phyloP scores from a whole-genome alignment of 2,888 invertebrate genomes.

The Drosophila acutilabella region DNA sequence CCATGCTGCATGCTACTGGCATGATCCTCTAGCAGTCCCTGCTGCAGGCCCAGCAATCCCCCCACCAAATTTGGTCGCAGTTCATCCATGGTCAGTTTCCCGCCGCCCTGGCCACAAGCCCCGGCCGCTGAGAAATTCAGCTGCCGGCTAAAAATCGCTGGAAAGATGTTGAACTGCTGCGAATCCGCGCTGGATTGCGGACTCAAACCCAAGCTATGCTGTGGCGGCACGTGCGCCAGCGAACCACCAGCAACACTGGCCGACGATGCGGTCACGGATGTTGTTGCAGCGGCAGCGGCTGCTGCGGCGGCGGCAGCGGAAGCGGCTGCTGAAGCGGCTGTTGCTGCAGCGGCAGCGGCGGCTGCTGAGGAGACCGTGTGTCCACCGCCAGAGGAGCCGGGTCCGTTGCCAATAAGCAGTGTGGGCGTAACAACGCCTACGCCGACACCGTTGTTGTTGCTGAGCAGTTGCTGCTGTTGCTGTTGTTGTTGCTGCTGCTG shows the following conservation, averaged over 20 bases:
- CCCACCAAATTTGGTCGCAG: constrained; percentile 92
- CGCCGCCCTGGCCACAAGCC: constrained; percentile 88
- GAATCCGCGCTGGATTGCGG: constrained; percentile 85
- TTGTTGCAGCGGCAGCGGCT: constrained; percentile 51
- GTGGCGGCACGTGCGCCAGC: constrained; percentile 77
- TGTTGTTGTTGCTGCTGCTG: constrained; percentile 58
- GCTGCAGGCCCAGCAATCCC: constrained; percentile 91
- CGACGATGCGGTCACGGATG: constrained; percentile 64
- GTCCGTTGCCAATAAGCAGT: constrained; percentile 82
- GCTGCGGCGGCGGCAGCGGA: constrained; percentile 67
- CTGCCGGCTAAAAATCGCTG: constrained; percentile 95
- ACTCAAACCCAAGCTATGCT: constrained; percentile 84
- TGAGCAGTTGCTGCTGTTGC: constrained; percentile 49
- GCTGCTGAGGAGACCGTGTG: constrained; percentile 66
- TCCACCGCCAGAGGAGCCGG: constrained; percentile 72
- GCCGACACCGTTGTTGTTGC: constrained; percentile 47
- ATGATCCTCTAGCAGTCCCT: constrained; percentile 92
- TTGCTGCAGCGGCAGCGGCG: constrained; percentile 59
- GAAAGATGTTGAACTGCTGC: constrained; percentile 94
- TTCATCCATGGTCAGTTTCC: constrained; percentile 93
- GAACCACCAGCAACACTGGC: constrained; percentile 57
- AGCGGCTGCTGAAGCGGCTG: constrained; percentile 51
- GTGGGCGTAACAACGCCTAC: constrained; percentile 68
- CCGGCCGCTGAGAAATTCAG: constrained; percentile 92
- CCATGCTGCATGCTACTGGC: constrained; percentile 86